Evolutionary conservation across 2,113 vertebrate genomes (phyloP).

Genomic region (Clarias gariepinus): DNA sequence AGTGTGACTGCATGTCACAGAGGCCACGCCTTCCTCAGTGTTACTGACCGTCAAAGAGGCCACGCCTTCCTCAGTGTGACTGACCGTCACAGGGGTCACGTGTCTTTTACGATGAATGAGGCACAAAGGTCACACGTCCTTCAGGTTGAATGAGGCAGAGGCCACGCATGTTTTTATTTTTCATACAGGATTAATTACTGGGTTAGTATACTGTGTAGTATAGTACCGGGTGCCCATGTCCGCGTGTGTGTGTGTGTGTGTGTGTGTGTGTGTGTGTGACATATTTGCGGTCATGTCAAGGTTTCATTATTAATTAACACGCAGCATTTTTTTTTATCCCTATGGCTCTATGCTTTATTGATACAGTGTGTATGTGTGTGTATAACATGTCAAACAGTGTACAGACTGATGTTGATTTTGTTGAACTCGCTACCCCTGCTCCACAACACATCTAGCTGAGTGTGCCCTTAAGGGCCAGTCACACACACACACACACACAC

Average conservation of each 20-base stretch:
- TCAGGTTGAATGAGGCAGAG: not conserved
- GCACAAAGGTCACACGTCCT: not conserved
- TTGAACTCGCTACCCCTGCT: not conserved
- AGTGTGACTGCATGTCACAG: not conserved
- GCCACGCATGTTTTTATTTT: not conserved
- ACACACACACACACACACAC: not conserved
- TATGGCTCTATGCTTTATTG: not conserved
- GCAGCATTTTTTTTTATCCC: not conserved
- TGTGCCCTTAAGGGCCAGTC: not conserved
- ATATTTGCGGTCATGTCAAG: not conserved
- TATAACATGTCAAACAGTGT: not conserved
- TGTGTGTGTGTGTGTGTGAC: not conserved
- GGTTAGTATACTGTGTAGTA: not conserved
- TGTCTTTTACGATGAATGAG: too few relatives aligned
- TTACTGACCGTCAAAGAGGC: not conserved
- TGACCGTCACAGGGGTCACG: not conserved
- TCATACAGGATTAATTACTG: not conserved
- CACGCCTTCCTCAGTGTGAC: not conserved
- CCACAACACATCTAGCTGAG: not conserved
- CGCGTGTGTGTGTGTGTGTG: not conserved
- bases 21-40: not conserved
- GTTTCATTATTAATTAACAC: constrained; percentile 6
- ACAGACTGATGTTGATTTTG: constrained; percentile 10
- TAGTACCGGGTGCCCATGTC: not conserved
- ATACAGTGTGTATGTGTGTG: not conserved